A percentile compares a stretch with the other conserved stretches of the same genome.
Conservation (phyloP, 2,888 invertebrate species). For the Tipula helvola region DNA sequence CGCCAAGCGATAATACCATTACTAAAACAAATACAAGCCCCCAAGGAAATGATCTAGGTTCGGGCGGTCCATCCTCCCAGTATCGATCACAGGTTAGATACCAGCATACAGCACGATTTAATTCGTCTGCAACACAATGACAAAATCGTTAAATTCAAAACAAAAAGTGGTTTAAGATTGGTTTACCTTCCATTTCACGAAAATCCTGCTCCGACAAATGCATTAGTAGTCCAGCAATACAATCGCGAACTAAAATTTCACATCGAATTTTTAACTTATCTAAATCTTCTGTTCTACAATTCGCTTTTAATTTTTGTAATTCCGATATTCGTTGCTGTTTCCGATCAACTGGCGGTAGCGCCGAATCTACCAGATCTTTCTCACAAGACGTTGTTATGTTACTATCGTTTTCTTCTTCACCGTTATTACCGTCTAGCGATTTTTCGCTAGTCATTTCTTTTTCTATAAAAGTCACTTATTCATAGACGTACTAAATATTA, state of each 20-base stretch:
- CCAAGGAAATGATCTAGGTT: slow-evolving; percentile 70
- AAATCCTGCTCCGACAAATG: slow-evolving; percentile 73
- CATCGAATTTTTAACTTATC: slow-evolving; percentile 60
- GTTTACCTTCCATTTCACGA: slow-evolving; percentile 69
- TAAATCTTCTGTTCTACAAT: slow-evolving; percentile 67
- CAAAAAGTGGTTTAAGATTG: neutral
- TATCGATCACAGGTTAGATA: slow-evolving; percentile 85
- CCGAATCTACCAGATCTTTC: slow-evolving; percentile 55
- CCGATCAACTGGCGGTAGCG: slow-evolving; percentile 52
- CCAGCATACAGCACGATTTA: slow-evolving; percentile 83
- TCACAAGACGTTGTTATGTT: slow-evolving; percentile 44
- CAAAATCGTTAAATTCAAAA: slow-evolving; percentile 16
- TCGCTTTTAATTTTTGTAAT: slow-evolving; percentile 58
- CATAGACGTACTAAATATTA: neutral
- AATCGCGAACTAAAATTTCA: slow-evolving; percentile 64
- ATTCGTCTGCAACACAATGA: slow-evolving; percentile 49
- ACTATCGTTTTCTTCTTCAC: slow-evolving; percentile 40
- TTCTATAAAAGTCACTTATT: neutral
- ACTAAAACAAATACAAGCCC: slow-evolving; percentile 63
- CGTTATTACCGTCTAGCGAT: slow-evolving; percentile 15
- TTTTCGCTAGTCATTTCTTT: neutral
- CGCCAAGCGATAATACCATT: slow-evolving; percentile 66
- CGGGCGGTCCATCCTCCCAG: slow-evolving; percentile 73
- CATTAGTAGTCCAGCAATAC: slow-evolving; percentile 67
- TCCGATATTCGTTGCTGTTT: slow-evolving; percentile 54